These are phyloP conservation scores for Cephonodes hylas DNA, from an alignment of 2,888 invertebrate genomes.

Conservation along the genomic window DNA sequence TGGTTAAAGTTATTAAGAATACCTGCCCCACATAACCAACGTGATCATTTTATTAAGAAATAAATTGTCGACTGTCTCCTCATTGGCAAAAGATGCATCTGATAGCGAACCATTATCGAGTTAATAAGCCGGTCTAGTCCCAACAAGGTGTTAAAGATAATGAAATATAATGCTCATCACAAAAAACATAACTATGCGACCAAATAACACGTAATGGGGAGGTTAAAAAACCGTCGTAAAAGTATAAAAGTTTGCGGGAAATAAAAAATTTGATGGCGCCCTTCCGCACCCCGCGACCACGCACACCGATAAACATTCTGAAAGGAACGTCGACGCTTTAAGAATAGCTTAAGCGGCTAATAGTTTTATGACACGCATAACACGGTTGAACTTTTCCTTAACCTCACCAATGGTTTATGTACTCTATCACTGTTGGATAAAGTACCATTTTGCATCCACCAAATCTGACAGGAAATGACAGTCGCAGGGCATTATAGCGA, in stretches of 20 bases:
- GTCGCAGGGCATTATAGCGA: slow-evolving; percentile 68
- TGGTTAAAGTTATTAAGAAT: background rate
- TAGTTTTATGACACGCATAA: slow-evolving; percentile 81
- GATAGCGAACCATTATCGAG: slow-evolving; percentile 12
- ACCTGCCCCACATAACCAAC: background rate
- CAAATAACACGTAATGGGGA: slow-evolving; percentile 65
- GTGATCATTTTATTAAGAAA: background rate
- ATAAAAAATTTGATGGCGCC: slow-evolving; percentile 62
- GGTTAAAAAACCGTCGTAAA: slow-evolving; percentile 59
- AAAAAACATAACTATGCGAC: slow-evolving; percentile 52
- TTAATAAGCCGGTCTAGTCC: slow-evolving; percentile 21
- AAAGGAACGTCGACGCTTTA: slow-evolving; percentile 66
- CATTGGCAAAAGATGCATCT: slow-evolving; percentile 8
- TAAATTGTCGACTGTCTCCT: background rate
- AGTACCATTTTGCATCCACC: slow-evolving; percentile 36
- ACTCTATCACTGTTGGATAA: slow-evolving; percentile 44
- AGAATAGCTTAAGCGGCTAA: slow-evolving; percentile 79
- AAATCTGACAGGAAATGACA: slow-evolving; percentile 58
- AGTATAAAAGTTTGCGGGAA: slow-evolving; percentile 53
- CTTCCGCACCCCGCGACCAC: slow-evolving; percentile 58
- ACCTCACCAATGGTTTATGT: slow-evolving; percentile 35
- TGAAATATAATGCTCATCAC: slow-evolving; percentile 65
- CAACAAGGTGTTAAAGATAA: slow-evolving; percentile 75
- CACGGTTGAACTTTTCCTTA: slow-evolving; percentile 45
- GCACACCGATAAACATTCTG: slow-evolving; percentile 57